phyloP scores from a whole-genome alignment of 2,113 vertebrate genomes.

The Larimichthys polyactis region DNA sequence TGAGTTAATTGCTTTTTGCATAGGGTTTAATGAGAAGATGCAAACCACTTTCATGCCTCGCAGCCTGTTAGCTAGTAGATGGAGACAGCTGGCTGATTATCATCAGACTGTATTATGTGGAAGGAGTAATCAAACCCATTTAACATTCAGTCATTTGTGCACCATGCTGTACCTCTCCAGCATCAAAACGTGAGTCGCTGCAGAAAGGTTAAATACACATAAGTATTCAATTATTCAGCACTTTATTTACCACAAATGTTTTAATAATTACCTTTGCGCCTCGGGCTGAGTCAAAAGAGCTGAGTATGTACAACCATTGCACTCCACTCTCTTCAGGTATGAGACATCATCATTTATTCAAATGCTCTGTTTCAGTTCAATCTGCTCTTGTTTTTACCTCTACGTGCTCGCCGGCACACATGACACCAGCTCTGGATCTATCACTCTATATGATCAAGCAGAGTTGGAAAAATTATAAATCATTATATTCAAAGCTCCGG shows the following conservation, averaged over 20 bases:
- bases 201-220: not conserved
- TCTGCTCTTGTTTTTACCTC: not conserved
- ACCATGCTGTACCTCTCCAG: too few relatives aligned
- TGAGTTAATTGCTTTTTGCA: too few relatives aligned
- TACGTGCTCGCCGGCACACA: not conserved
- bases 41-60: too few relatives aligned
- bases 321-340: not conserved
- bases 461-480: not conserved
- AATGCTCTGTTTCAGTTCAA: not conserved
- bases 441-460: not conserved
- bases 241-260: slow-evolving; percentile 19
- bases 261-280: slow-evolving; percentile 13
- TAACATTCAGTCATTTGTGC: not conserved
- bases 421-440: not conserved
- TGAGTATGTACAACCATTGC: not conserved
- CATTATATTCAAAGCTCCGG: not conserved
- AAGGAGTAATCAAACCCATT: not conserved
- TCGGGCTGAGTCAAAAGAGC: not conserved
- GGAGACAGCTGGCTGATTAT: too few relatives aligned
- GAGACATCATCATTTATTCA: slow-evolving; percentile 13
- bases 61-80: too few relatives aligned
- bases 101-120: not conserved
- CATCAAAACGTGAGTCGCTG: not conserved
- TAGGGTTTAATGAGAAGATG: too few relatives aligned
- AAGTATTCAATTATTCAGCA: not conserved